Percentiles rank a stretch among this genome's conserved stretches.
These are phyloP conservation scores for Guaruba guarouba DNA, from an alignment of 2,113 vertebrate genomes.

Conservation along the genomic window DNA sequence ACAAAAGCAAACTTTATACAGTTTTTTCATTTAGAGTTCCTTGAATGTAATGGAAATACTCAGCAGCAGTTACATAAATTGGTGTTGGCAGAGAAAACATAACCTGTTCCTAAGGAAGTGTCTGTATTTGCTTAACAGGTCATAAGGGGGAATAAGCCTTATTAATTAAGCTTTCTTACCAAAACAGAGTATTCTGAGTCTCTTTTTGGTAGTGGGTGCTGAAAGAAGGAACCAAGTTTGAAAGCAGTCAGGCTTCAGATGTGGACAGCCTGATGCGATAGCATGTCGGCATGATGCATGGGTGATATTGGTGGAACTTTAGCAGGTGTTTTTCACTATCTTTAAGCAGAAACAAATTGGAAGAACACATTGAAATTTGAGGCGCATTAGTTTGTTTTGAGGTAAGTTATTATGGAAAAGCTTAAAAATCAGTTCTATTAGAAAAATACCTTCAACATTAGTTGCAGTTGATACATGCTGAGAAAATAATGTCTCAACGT, in stretches of 20 bases:
- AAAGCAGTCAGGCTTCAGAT: not conserved
- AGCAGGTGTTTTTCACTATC: not conserved
- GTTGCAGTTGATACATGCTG: not conserved
- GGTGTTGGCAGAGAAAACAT: not conserved
- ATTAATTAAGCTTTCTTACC: not conserved
- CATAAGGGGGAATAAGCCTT: not conserved
- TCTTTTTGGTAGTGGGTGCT: not conserved
- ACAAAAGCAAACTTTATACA: not conserved
- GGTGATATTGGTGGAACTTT: not conserved
- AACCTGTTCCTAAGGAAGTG: not conserved
- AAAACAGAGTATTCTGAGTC: not conserved
- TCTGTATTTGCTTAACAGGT: not conserved
- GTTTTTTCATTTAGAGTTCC: not conserved
- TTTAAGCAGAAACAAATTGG: not conserved
- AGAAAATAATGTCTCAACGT: not conserved
- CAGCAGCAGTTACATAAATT: not conserved
- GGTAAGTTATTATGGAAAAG: not conserved
- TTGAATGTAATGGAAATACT: not conserved
- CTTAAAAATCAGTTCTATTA: not conserved
- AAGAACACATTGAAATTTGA: not conserved
- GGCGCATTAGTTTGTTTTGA: not conserved
- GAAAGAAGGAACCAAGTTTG: not conserved
- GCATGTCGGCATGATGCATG: rapidly evolving
- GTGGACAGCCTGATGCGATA: not conserved
- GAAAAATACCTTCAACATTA: not conserved